Conservation (phyloP, 1,140 invertebrate genomes). For the Latrodectus geometricus region DNA sequence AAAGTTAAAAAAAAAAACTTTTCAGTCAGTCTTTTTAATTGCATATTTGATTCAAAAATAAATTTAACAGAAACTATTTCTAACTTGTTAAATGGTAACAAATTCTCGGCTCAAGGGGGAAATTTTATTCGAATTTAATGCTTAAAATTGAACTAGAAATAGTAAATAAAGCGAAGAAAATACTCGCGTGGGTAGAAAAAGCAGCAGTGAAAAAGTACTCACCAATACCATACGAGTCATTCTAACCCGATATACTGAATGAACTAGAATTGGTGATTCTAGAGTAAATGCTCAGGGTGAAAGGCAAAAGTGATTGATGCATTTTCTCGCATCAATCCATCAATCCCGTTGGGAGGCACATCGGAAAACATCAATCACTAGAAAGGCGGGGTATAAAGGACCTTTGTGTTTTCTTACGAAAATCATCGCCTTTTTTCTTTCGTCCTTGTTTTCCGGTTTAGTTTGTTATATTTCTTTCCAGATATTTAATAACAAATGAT, state of each 20-base stretch:
- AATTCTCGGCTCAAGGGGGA: too few species aligned
- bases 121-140: too few species aligned
- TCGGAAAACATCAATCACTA: constrained; percentile 54
- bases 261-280: constrained; percentile 18
- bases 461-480: not conserved
- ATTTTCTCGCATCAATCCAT: constrained; percentile 39
- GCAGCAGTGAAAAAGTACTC: constrained; percentile 22
- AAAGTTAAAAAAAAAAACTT: too few species aligned
- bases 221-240: constrained; percentile 9
- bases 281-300: constrained; percentile 16
- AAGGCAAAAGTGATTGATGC: constrained; percentile 46
- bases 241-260: constrained; percentile 29
- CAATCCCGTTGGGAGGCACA: constrained; percentile 45
- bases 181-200: constrained; percentile 20
- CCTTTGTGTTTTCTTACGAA: constrained; percentile 13
- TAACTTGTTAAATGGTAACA: too few species aligned
- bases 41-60: too few species aligned
- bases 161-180: not conserved
- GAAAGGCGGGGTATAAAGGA: constrained; percentile 22
- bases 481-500: not conserved
- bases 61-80: too few species aligned
- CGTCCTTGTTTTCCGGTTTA: constrained; percentile 10
- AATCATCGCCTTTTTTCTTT: not conserved
- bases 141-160: too few species aligned
- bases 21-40: too few species aligned